These are phyloP conservation scores for Amia ocellicauda DNA, from an alignment of 2,113 vertebrate genomes.

Conservation along the genomic window DNA sequence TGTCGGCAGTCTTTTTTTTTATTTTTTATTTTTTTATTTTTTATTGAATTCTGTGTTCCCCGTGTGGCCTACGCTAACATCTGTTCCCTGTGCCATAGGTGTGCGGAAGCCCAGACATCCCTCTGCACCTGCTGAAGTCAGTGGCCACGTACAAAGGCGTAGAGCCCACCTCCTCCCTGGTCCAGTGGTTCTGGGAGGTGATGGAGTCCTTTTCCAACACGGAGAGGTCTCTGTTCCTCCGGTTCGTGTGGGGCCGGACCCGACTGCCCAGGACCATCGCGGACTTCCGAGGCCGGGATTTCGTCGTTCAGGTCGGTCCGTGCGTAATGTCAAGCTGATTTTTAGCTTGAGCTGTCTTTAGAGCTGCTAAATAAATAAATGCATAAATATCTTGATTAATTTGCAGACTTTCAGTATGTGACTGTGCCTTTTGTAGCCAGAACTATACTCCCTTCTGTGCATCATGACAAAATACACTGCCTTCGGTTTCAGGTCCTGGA, in stretches of 20 bases:
- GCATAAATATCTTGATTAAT: too few relatives aligned
- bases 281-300: slow-evolving; percentile 93
- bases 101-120: slow-evolving; percentile 96
- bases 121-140: slow-evolving; percentile 93
- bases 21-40: not conserved
- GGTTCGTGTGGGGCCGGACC: slow-evolving; percentile 96
- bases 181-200: slow-evolving; percentile 98
- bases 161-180: slow-evolving; percentile 84
- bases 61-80: not conserved
- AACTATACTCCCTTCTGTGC: too few relatives aligned
- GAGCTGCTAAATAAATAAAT: too few relatives aligned
- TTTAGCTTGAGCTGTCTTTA: too few relatives aligned
- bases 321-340: too few relatives aligned
- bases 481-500: slow-evolving; percentile 85
- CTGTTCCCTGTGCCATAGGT: slow-evolving; percentile 67
- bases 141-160: slow-evolving; percentile 96
- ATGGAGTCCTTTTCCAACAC: slow-evolving; percentile 99
- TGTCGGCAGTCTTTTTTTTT: too few relatives aligned
- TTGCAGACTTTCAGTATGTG: not conserved
- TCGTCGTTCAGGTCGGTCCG: slow-evolving; percentile 87
- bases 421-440: not conserved
- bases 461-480: too few relatives aligned
- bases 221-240: slow-evolving; percentile 89
- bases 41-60: not conserved
- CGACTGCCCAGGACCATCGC: slow-evolving; percentile 96